Evolutionary conservation across 2,888 invertebrate genomes (phyloP), one percentile per base, ranked within the genome.

Genomic region (Caenorhabditis sp.): DNA sequence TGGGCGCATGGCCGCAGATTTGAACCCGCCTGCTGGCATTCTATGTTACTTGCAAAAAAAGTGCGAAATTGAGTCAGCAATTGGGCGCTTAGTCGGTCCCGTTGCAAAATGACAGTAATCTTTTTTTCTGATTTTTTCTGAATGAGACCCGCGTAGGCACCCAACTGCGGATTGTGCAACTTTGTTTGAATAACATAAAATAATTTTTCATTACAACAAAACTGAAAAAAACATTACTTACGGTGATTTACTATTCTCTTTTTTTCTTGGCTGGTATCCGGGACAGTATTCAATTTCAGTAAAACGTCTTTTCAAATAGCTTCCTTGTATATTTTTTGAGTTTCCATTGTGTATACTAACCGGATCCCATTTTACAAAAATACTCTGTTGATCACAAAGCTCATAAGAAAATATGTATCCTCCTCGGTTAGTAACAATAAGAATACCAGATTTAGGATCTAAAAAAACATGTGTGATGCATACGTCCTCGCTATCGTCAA

Each of bases 321-420:
- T n/a, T n/a, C n/a, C n/a, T n/a, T n/a, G n/a, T n/a, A n/a, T n/a
- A n/a, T n/a, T n/a, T n/a, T n/a, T n/a, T n/a, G n/a, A n/a, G n/a
- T n/a, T 2, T 22, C n/a, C n/a, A n/a, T n/a, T n/a, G 1, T 22
- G 6, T 35, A 9, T 53, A 26, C 37, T 26, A 13, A 61, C 50
- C 1, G 24, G 47, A 9, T 68, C 68, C 55, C 61, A 68, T 15
- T 22, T 22, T 0, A 40, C n/a, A 0, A 74, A 37, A n/a, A 35
- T 40, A 11, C 62, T 47, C 8, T 28, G n/a, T 1, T 6, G 13
- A n/a, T 70, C 65, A 22, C 40, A 70, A 1, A 76, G 32, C 15
- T 76, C 81, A 11, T 71, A 81, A 13, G 44, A 32, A 6, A 81
- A 11, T 18, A 81, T 32, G 20, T 55, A 81, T 24, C 81, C 81